Conservation (phyloP, 1,140 invertebrate species). For the Popillia japonica region DNA sequence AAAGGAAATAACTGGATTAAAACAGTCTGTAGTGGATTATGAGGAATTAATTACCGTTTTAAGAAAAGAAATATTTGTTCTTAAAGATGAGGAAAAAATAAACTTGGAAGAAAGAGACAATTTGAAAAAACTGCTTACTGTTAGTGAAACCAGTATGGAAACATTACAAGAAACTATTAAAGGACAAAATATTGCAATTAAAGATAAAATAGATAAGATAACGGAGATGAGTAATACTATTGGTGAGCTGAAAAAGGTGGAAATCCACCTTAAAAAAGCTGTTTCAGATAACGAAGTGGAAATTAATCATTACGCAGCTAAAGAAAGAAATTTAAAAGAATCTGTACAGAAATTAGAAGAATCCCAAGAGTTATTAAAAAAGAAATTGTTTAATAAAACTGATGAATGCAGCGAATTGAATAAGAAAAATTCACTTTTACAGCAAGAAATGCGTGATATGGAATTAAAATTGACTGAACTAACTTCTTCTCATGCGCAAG, state of each 20-base stretch:
- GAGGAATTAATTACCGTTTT: conserved; percentile 25
- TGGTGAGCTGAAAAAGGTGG: conserved; percentile 24
- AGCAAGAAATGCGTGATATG: conserved; percentile 13
- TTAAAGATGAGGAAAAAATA: conserved; percentile 18
- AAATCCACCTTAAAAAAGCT: conserved; percentile 3
- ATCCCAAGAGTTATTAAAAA: background rate
- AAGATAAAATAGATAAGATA: conserved; percentile 20
- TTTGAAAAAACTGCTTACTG: background rate
- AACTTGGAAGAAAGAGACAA: conserved; percentile 16
- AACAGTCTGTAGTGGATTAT: conserved; percentile 18
- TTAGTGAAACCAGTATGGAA: background rate
- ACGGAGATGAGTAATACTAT: conserved; percentile 25
- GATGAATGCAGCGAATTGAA: conserved; percentile 12
- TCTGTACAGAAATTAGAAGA: conserved; percentile 16
- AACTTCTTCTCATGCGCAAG: background rate
- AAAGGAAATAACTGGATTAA: conserved; percentile 22
- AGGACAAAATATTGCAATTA: conserved; percentile 34
- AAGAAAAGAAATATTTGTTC: background rate
- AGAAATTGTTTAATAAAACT: conserved; percentile 3
- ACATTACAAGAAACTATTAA: conserved; percentile 22
- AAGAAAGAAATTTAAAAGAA: background rate
- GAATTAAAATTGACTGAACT: background rate
- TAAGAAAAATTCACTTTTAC: conserved; percentile 33
- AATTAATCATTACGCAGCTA: background rate
- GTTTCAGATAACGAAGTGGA: background rate